Conservation (phyloP, 2,113 vertebrate genomes). For the Oncorhynchus kisutch region DNA sequence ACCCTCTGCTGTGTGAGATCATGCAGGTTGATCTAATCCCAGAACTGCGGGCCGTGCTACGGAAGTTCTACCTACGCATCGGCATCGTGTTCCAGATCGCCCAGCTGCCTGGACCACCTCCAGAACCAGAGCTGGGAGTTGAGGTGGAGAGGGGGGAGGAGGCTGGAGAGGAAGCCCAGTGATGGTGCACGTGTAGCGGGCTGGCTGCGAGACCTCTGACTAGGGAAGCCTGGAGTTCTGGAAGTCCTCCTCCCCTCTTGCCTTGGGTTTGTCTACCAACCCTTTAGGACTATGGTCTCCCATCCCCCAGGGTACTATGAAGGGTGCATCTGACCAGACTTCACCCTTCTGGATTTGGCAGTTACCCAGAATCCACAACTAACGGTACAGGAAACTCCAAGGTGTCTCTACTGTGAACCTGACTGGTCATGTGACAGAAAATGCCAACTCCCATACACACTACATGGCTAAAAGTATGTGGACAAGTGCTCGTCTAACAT, state of each 20-base stretch:
- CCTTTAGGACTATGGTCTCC: slow-evolving; percentile 8
- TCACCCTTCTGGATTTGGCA: neutral
- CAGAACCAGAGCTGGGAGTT: neutral
- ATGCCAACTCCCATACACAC: slow-evolving; percentile 12
- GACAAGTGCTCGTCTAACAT: no score
- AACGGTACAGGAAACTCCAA: slow-evolving; percentile 35
- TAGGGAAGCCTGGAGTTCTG: neutral
- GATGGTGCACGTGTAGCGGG: slow-evolving; percentile 45
- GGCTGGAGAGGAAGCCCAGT: slow-evolving; percentile 69
- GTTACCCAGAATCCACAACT: slow-evolving; percentile 49
- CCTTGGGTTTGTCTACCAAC: slow-evolving; percentile 30
- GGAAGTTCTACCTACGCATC: slow-evolving; percentile 95
- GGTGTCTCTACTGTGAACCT: slow-evolving; percentile 61
- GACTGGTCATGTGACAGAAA: slow-evolving; percentile 48
- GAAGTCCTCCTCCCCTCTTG: neutral
- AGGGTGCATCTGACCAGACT: neutral
- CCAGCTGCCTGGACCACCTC: slow-evolving; percentile 64
- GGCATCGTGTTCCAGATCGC: slow-evolving; percentile 95
- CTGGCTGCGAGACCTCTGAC: slow-evolving; percentile 18
- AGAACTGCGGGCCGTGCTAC: slow-evolving; percentile 90
- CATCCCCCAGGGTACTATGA: neutral
- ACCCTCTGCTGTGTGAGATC: slow-evolving; percentile 95
- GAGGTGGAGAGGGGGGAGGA: slow-evolving; percentile 38
- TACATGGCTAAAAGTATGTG: no score
- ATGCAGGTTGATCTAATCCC: slow-evolving; percentile 99